phyloP scores from a whole-genome alignment of 2,113 vertebrate species.

The Brachyistius frenatus region DNA sequence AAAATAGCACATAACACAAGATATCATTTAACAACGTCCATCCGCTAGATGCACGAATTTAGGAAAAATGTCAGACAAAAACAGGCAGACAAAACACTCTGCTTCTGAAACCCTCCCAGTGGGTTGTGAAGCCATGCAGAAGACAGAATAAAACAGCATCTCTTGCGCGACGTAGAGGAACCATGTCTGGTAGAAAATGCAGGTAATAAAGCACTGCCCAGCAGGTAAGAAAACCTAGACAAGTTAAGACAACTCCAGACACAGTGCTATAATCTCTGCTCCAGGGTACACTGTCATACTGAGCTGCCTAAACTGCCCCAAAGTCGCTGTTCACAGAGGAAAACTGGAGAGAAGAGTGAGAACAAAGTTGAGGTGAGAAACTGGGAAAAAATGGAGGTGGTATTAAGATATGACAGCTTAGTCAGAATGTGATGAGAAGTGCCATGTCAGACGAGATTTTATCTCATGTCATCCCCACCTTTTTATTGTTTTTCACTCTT shows the following conservation, averaged over 20 bases:
- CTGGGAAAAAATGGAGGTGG: not conserved
- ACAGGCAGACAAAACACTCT: too few species aligned
- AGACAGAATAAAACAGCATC: too few species aligned
- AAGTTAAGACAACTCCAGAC: slow-evolving; percentile 23
- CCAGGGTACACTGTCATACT: slow-evolving; percentile 22
- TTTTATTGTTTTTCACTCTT: not conserved
- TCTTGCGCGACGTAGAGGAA: too few species aligned
- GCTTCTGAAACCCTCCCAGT: too few species aligned
- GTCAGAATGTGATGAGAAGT: slow-evolving; percentile 1
- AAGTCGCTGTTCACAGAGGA: slow-evolving; percentile 29
- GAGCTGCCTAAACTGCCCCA: slow-evolving; percentile 26
- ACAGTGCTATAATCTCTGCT: slow-evolving; percentile 57
- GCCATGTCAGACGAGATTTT: slow-evolving; percentile 6
- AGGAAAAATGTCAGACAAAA: too few species aligned
- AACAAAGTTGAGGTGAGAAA: slow-evolving; percentile 38
- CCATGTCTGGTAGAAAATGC: too few species aligned
- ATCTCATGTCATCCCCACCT: not conserved
- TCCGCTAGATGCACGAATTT: too few species aligned
- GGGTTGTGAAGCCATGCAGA: too few species aligned
- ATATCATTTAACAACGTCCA: too few species aligned
- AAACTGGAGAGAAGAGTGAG: slow-evolving; percentile 14
- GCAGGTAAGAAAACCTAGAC: slow-evolving; percentile 30
- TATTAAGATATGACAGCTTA: slow-evolving; percentile 19
- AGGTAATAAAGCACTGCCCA: slow-evolving; percentile 1
- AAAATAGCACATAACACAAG: too few species aligned